Base-by-base conservation (phyloP, 2,888 invertebrate genomes). In the Temnothorax ravouxi region DNA sequence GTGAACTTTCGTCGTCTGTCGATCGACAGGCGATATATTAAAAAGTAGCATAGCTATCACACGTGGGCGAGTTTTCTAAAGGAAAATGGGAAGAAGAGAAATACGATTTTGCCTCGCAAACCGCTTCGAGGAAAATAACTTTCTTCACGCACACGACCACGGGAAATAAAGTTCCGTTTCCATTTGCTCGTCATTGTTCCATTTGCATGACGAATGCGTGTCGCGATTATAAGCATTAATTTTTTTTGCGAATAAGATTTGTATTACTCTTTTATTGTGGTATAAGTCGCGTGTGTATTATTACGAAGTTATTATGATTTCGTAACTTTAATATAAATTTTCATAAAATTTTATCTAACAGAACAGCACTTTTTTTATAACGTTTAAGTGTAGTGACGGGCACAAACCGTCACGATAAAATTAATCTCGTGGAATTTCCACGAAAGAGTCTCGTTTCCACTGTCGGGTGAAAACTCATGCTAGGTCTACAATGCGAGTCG, bases 131-230 rank as follows among this genome's bases (percentile, higher is more conserved):
- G 34, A 38, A 71, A 71, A 72, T 54, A 56, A 18, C 11, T 38
- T 54, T 54, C 54, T 72, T 6, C 34, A 34, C 34, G 34, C 34
- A 6, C 6, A 34, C 34, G 18, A n/a, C 41, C n/a, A 21, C 47
- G 47, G 47, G 18, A 76, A 75, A 34, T 61, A 21, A 61, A 50
- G 29, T 74, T 59, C 11, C 44, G 29, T 15, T 44, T 29, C 15
- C 29, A 18, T 41, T n/a, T 41, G 21, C 34, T 54, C 38, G 25
- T 41, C 52, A 25, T 41, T 18, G 41, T 56, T 41, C 29, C 4
- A 44, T 59, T 44, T 59, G 15, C 44, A 74, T 44, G 59, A 59
- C 59, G 59, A 59, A 59, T 59, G 13, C 59, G 6, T 13, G n/a
- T n/a, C 25, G 59, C 8, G 41, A 44, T 74, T 74, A 59, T 13